Evolutionary conservation across 2,797 vertebrate species (phyloP).

Genomic region (Rhynchonycteris naso): DNA sequence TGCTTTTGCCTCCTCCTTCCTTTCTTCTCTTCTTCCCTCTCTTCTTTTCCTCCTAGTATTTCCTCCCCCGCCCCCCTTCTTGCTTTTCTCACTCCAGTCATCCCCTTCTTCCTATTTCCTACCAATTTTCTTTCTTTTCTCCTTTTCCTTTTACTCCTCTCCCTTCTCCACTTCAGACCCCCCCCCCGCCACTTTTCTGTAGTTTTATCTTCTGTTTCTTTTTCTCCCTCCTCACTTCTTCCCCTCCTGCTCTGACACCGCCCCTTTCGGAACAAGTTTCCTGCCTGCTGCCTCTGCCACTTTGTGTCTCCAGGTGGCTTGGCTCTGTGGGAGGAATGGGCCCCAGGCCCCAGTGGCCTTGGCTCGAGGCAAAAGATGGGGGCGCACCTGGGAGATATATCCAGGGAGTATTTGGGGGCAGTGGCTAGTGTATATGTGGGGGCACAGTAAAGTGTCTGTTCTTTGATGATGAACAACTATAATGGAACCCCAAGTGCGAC

Average conservation of each 20-base stretch:
- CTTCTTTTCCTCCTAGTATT: background rate
- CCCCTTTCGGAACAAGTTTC: background rate
- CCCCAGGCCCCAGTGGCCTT: background rate
- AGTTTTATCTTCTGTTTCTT: background rate
- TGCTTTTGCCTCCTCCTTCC: background rate
- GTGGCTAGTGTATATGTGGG: background rate
- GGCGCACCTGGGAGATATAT: accelerated
- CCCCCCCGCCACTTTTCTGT: background rate
- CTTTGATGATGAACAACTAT: background rate
- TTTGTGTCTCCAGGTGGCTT: background rate
- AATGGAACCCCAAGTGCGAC: background rate
- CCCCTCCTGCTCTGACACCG: accelerated
- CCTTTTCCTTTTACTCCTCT: background rate
- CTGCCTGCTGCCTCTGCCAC: background rate
- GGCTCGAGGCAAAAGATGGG: background rate
- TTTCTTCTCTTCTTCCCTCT: background rate
- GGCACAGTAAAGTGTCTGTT: background rate
- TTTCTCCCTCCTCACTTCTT: background rate
- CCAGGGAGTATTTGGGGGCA: background rate
- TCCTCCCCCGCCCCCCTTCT: background rate
- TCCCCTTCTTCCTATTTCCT: background rate
- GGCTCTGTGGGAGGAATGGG: background rate
- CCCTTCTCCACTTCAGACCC: background rate
- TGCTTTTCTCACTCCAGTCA: background rate
- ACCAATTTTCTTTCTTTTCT: background rate